Evolutionary conservation across 2,797 vertebrate species (phyloP), one percentile per base, ranked within the genome.

Genomic region (Sebastes oblongus): DNA sequence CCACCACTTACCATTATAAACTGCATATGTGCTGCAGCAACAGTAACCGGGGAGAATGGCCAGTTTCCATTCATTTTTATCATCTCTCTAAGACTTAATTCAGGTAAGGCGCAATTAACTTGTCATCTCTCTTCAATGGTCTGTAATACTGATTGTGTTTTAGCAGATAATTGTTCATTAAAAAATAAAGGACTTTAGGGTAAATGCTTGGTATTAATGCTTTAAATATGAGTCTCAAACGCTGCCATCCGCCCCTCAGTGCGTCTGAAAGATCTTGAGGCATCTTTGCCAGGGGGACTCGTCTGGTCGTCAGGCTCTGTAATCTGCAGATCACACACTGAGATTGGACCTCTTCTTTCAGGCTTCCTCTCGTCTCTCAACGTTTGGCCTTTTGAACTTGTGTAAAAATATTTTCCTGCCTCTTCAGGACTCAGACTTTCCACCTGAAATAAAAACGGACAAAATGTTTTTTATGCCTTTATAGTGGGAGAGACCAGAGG

Each of bases 211-310:
- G 46, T 13, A 54, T 18, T 25, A 4, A 39, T 62, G 20, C 13
- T 78, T 88, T 78, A 90, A 77, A 95, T 93, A 54, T 92, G 91
- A 70, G 82, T 89, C 86, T 93, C 85, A 60, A 76, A 79, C 2
- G 78, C 75, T 62, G 84, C 81, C 52, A 66, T 90, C 6, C 72
- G 67, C 20, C 73, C 69, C 55, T 81, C 68, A 2, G 66, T 10
- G 0, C 78, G 18, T 62, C 82, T 88, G 29, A 91, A 88, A 24
- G 77, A 77, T 4, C 66, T 16, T 3, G 82, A 70, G 8, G 75
- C 52, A 11, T 72, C 83, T 72, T 79, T 91, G 6, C 46, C 72
- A 10, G 46, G 8, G 3, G 39, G 81, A 36, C 59, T 30, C 30
- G 61, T 67, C 24, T 29, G 75, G n/a, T 91, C 84, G 6, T 76